Evolutionary conservation across 2,113 vertebrate species (phyloP).

Genomic region (Malurus elegans): DNA sequence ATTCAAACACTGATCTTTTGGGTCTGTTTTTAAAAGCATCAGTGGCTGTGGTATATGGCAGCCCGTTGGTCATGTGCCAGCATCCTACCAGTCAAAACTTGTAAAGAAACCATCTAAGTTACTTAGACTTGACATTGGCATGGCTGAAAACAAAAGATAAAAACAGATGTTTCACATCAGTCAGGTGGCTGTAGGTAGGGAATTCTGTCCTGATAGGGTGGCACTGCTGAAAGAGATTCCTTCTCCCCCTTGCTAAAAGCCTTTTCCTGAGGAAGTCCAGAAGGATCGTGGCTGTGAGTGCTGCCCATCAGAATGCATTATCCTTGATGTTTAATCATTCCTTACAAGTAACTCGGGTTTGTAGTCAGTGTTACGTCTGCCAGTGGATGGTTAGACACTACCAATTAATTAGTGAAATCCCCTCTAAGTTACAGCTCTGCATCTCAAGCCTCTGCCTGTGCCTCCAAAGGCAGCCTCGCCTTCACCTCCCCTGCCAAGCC

Average conservation of each 20-base stretch:
- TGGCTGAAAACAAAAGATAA: background rate
- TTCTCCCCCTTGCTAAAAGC: background rate
- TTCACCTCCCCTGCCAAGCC: background rate
- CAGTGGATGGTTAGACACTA: conserved; percentile 34
- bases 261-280: background rate
- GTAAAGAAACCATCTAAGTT: background rate
- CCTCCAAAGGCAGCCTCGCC: conserved; percentile 19
- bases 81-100: background rate
- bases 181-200: background rate
- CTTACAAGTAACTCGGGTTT: background rate
- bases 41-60: background rate
- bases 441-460: background rate
- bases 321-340: conserved; percentile 4
- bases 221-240: background rate
- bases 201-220: background rate
- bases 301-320: background rate
- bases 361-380: conserved; percentile 1
- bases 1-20: background rate
- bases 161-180: background rate
- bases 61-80: background rate
- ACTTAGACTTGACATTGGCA: background rate
- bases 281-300: background rate
- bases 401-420: conserved; percentile 64
- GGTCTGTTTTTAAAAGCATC: background rate
- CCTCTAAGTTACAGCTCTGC: background rate